A percentile compares a stretch with the other conserved stretches of the same genome.
Conservation (phyloP, 2,797 vertebrate species). For the Malacoctenus gilli region DNA sequence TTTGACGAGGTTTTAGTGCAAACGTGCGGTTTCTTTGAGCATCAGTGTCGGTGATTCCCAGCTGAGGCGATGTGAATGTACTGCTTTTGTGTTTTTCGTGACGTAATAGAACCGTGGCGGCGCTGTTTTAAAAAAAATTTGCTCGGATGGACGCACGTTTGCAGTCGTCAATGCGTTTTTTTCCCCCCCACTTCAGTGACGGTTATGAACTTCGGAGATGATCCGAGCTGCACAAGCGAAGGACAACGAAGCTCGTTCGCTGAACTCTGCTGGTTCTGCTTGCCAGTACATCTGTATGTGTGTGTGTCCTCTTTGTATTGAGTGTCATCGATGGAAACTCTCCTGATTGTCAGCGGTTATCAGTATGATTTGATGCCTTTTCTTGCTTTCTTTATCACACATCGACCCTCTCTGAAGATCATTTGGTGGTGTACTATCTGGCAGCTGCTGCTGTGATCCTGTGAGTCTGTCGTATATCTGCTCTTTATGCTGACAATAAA, state of each 20-base stretch:
- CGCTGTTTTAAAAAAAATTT: no score
- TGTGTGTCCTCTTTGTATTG: conserved; percentile 25
- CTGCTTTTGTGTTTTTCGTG: conserved; percentile 22
- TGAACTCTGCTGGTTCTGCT: conserved; percentile 13
- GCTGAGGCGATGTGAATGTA: conserved; percentile 27
- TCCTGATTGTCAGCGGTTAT: conserved; percentile 2
- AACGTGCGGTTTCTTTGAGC: conserved; percentile 2
- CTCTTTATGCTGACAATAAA: conserved; percentile 53
- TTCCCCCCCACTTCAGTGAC: conserved; percentile 32
- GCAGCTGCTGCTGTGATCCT: conserved; percentile 31
- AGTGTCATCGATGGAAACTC: conserved; percentile 26
- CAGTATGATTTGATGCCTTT: conserved; percentile 22
- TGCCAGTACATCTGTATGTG: conserved; percentile 21
- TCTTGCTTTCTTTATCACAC: conserved; percentile 9
- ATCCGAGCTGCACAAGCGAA: conserved; percentile 5
- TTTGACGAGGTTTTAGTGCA: conserved; percentile 9
- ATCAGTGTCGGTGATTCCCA: conserved; percentile 15
- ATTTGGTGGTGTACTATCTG: conserved; percentile 27
- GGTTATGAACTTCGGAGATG: conserved; percentile 7
- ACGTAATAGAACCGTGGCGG: no score
- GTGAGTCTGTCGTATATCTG: conserved; percentile 28
- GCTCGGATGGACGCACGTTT: no score
- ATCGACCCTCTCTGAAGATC: conserved; percentile 8
- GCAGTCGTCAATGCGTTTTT: conserved; percentile 1
- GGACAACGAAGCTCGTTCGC: not conserved